Base-by-base conservation (phyloP, 1,140 invertebrate species). In the Drosophila pandora region DNA sequence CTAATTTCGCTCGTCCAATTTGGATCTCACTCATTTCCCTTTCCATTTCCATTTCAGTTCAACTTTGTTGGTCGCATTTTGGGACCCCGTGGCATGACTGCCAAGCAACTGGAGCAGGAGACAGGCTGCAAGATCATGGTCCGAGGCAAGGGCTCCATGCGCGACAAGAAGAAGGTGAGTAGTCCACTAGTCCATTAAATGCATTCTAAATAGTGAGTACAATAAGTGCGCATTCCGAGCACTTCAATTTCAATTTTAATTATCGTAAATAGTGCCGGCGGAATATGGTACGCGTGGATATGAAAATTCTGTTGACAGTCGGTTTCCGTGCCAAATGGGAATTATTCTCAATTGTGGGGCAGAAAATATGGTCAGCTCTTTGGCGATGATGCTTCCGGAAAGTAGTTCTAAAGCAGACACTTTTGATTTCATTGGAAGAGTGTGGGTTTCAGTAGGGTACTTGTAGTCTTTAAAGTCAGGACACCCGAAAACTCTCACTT, bases 91-190 rank as follows among this genome's bases (percentile, higher is more conserved):
- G 99, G 99, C 75, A 99, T 99, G 98, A 99, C 99, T 60, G 98
- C 99, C 23, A 99, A 99, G 93, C 98, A 99, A 93, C 93, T 99
- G 91, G 99, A 99, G 93, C 97, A 99, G 93, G 98, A 99, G 94
- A 99, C 99, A 83, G 98, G 98, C 84, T 99, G 99, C 93, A 99
- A 99, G 95, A 99, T 99, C 82, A 99, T 99, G 99, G 98, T 99
- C 67, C 95, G 99, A 93, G 99, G 99, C 87, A 98, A 99, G 93
- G 99, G 99, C n/a, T 99, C 98, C 41, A 99, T 99, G 99, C 95
- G 99, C 92, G 99, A 99, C 92, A 99, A 99, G 94, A 98, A 98
- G 93, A 99, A 99, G 97, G 98, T 99, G 94, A 94, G 93, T 17
- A 17, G 73, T 6, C 8, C 10, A 4, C 13, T 12, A 34, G 2